Percentiles rank a stretch among this genome's conserved stretches.
Evolutionary conservation across 2,113 vertebrate species (phyloP).

Genomic region (Calypte anna): DNA sequence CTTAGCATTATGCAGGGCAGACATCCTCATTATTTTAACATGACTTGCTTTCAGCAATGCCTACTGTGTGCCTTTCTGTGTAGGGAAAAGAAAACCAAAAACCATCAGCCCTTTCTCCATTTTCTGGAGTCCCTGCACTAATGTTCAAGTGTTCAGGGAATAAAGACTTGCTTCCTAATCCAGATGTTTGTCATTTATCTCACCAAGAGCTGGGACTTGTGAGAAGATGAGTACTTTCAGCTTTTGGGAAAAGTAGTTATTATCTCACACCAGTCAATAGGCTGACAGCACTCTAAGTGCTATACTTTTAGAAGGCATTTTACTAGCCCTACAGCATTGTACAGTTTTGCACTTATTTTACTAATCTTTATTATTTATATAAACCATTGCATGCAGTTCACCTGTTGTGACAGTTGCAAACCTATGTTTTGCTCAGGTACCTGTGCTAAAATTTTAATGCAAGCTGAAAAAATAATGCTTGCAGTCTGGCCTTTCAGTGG

Average conservation of each 20-base stretch:
- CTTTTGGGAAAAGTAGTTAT: not conserved
- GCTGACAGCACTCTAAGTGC: not conserved
- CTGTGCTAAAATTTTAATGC: conserved; percentile 31
- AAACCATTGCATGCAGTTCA: not conserved
- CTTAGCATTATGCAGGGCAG: not conserved
- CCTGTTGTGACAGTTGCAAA: conserved; percentile 41
- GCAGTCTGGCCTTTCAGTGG: not conserved
- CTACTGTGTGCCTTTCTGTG: not conserved
- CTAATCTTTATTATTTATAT: conserved; percentile 54
- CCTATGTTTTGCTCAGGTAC: conserved; percentile 17
- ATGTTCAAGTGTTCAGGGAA: not conserved
- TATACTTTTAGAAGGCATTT: conserved; percentile 20
- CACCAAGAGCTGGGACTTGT: not conserved
- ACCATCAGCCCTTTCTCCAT: not conserved
- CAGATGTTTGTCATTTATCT: not conserved
- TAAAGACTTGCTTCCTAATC: not conserved
- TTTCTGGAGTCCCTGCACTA: not conserved
- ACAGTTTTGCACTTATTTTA: conserved; percentile 28
- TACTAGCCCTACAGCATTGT: not conserved
- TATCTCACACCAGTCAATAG: not conserved
- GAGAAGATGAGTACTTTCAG: not conserved
- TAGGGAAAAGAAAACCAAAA: not conserved
- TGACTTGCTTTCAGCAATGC: not conserved
- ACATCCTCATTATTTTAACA: not conserved
- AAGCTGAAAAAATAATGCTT: conserved; percentile 1